Conservation (phyloP, 2,888 invertebrate genomes). For the Scaeva pyrastri region DNA sequence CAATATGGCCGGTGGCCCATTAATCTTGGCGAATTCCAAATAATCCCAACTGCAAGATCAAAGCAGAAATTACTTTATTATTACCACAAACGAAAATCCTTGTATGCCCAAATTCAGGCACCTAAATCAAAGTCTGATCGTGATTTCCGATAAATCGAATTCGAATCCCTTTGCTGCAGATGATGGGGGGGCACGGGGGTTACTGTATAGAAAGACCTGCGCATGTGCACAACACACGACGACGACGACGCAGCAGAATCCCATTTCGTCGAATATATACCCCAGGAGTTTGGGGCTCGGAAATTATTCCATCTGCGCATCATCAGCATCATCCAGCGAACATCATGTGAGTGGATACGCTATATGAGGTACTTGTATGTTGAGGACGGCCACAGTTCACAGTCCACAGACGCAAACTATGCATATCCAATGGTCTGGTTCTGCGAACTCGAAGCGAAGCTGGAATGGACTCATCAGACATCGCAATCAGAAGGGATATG, state of each 20-base stretch:
- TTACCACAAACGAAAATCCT: conserved; percentile 68
- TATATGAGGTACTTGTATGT: not conserved
- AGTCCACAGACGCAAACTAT: conserved; percentile 7
- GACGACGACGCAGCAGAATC: conserved; percentile 40
- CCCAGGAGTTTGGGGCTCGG: conserved; percentile 37
- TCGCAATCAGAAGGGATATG: conserved; percentile 69
- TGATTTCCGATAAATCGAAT: conserved; percentile 74
- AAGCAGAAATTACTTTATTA: conserved; percentile 76
- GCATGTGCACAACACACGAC: conserved; percentile 45
- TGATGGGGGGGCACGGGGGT: not conserved
- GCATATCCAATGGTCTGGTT: conserved; percentile 49
- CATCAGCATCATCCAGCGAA: not conserved
- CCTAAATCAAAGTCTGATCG: conserved; percentile 76
- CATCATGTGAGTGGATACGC: conserved; percentile 60
- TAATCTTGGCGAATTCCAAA: conserved; percentile 73
- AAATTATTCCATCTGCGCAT: conserved; percentile 67
- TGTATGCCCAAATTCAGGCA: conserved; percentile 74
- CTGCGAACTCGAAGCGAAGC: conserved; percentile 63
- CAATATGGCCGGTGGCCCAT: conserved; percentile 66
- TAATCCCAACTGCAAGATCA: conserved; percentile 73
- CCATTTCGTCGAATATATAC: conserved; percentile 50
- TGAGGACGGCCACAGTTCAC: no score
- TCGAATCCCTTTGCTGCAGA: conserved; percentile 52
- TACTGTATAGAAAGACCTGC: not conserved
- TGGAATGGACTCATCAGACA: conserved; percentile 74